Base-by-base conservation (phyloP, 2,888 invertebrate genomes). In the Ceriagrion tenellum region DNA sequence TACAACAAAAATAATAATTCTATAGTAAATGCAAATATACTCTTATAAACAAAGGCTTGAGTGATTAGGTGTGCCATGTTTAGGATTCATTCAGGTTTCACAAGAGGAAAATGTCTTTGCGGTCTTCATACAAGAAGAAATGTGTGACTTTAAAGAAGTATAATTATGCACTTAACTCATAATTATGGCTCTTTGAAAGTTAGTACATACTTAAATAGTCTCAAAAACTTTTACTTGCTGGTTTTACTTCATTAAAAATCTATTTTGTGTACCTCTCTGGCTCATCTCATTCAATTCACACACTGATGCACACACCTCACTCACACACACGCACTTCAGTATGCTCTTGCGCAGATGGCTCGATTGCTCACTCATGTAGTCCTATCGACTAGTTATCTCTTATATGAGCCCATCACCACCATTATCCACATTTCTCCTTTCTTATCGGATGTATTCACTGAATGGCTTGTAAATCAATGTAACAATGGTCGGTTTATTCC, bases 1-100 rank as follows among this genome's bases (percentile, higher is more conserved):
- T 95, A 95, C 81, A 74, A 95, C 90, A 95, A 95, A 88, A 95
- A 95, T 90, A 89, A 95, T 89, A 95, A 95, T 55, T 95, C 74
- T 91, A 90, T 95, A 90, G 12, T 74, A 89, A 95, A 74, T 95
- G 93, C 93, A 93, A 93, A 69, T 93, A 93, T 93, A 93, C 93
- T 93, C 93, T 93, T 93, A 93, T 93, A 26, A 93, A 93, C 74
- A 69, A 63, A 93, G 93, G 93, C 93, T 74, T 93, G 93, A 93
- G 93, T 93, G 74, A 93, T 93, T 93, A 55, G 63, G 69, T 93
- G 93, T 47, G 69, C 93, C 93, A 93, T 93, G 63, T 93, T 93
- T 69, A 26, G 55, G 47, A 93, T 93, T 93, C 74, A 74, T 69
- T 74, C 69, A 47, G 93, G 93, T 47, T 74, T 74, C 26, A 69